A percentile compares a stretch with the other conserved stretches of the same genome.
These are phyloP conservation scores for Thomomys bottae DNA, from an alignment of 2,113 vertebrate genomes.

Conservation along the genomic window DNA sequence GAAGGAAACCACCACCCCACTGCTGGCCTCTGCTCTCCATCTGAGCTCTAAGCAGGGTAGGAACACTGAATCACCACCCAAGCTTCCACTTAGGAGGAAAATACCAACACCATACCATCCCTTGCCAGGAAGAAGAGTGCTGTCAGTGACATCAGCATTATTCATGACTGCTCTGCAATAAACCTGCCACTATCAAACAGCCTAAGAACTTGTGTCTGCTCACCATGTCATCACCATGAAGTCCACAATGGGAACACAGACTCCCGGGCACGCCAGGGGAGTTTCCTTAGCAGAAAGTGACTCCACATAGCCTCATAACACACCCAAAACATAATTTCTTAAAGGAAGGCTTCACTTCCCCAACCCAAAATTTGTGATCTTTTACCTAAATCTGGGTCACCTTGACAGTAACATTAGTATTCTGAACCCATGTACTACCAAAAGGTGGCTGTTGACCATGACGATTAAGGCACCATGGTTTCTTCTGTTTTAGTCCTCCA, in stretches of 20 bases:
- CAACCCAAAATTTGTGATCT: background rate
- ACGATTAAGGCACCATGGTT: background rate
- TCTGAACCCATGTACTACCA: background rate
- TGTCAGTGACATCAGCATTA: background rate
- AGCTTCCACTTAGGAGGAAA: background rate
- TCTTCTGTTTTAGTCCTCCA: background rate
- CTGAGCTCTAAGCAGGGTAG: background rate
- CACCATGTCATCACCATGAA: background rate
- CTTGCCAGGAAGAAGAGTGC: background rate
- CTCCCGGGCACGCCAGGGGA: background rate
- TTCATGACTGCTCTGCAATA: background rate
- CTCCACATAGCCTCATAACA: background rate
- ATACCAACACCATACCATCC: background rate
- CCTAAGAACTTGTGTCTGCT: background rate
- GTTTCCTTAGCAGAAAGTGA: constrained; percentile 38
- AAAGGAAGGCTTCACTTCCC: background rate
- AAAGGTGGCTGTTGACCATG: background rate
- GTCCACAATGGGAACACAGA: background rate
- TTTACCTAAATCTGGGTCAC: background rate
- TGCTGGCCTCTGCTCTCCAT: background rate
- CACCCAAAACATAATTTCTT: background rate
- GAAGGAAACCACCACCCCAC: too few relatives aligned
- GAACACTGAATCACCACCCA: background rate
- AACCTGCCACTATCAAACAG: background rate
- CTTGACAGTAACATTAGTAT: background rate